phyloP scores from a whole-genome alignment of 1,140 invertebrate genomes.

The Anoplolepis gracilipes region DNA sequence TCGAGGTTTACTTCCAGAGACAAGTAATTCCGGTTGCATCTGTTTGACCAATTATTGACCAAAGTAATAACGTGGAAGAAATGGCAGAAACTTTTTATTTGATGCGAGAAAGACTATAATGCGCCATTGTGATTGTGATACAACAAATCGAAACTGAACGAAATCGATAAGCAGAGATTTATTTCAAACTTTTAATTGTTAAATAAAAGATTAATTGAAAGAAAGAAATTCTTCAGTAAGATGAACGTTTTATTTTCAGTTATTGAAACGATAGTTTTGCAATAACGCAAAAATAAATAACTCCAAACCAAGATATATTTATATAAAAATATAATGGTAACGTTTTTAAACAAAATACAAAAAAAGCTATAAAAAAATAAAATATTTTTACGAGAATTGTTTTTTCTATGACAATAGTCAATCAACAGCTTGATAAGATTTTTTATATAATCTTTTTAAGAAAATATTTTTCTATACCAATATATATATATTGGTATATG shows the following conservation, averaged over 20 bases:
- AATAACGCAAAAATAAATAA: slow-evolving; percentile 14
- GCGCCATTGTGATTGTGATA: neutral
- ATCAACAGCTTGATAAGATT: slow-evolving; percentile 7
- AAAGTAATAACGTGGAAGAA: slow-evolving; percentile 64
- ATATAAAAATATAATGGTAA: slow-evolving; percentile 2
- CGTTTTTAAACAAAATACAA: neutral
- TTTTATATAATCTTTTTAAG: neutral
- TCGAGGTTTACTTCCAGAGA: slow-evolving; percentile 36
- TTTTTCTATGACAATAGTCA: neutral
- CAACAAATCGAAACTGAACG: neutral
- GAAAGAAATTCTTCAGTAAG: neutral
- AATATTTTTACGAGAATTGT: neutral
- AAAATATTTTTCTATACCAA: neutral
- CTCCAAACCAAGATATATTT: neutral
- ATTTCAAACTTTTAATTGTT: slow-evolving; percentile 20
- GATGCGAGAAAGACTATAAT: no score
- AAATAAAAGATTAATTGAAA: neutral
- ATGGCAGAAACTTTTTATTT: no score
- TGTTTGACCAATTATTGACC: slow-evolving; percentile 74
- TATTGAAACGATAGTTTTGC: slow-evolving; percentile 1
- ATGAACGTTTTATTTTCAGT: neutral
- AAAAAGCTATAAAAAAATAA: neutral
- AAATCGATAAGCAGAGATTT: slow-evolving; percentile 8
- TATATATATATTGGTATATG: neutral
- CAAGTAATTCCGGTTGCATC: slow-evolving; percentile 62